A percentile compares a stretch with the other conserved stretches of the same genome.
phyloP scores from a whole-genome alignment of 2,888 invertebrate genomes.

The Choreutis nemorana region DNA sequence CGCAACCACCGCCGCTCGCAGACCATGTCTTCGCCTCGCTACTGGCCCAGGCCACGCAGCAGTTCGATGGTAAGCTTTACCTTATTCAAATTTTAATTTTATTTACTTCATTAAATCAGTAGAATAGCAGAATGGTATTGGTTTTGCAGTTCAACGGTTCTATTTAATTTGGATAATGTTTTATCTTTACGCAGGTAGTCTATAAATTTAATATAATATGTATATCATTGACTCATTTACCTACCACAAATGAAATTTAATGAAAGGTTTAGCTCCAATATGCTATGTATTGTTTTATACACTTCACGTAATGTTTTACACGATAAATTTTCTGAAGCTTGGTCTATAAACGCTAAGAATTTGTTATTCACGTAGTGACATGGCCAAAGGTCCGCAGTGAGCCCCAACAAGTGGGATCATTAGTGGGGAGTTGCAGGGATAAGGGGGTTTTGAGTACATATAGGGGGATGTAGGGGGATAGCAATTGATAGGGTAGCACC shows the following conservation, averaged over 20 bases:
- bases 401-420: slow-evolving; percentile 64
- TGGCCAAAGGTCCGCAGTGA: slow-evolving; percentile 55
- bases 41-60: slow-evolving; percentile 62
- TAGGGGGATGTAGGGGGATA: slow-evolving; percentile 18
- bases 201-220: no score
- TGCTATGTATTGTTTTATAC: no score
- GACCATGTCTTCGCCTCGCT: slow-evolving; percentile 61
- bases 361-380: slow-evolving; percentile 61
- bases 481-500: slow-evolving; percentile 60
- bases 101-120: background rate
- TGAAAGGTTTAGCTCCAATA: no score
- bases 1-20: slow-evolving; percentile 54
- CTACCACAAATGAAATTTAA: no score
- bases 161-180: no score
- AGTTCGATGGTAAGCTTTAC: slow-evolving; percentile 49
- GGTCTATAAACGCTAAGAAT: no score
- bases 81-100: no score
- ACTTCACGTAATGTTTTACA: no score
- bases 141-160: no score
- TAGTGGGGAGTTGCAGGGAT: slow-evolving; percentile 35
- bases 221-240: no score
- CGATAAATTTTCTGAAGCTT: no score
- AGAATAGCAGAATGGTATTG: background rate
- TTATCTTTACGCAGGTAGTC: no score
- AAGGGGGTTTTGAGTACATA: slow-evolving; percentile 14